phyloP scores from a whole-genome alignment of 2,113 vertebrate genomes.

The Stigmatopora argus region DNA sequence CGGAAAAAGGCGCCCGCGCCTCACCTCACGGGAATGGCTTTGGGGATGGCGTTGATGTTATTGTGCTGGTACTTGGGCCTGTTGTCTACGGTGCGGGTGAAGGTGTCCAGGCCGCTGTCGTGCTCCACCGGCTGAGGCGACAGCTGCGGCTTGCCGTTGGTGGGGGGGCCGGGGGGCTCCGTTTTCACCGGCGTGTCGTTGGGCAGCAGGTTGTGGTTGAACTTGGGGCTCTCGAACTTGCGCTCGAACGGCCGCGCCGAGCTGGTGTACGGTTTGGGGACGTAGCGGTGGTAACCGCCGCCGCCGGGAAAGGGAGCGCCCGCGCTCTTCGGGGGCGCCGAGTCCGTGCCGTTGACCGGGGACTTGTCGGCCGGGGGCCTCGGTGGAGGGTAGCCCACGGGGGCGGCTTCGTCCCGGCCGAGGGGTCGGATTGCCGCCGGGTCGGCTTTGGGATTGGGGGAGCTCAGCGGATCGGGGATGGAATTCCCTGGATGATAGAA shows the following conservation, averaged over 20 bases:
- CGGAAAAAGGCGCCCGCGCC: constrained; percentile 13
- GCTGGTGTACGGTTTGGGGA: constrained; percentile 81
- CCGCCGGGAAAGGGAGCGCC: constrained; percentile 52
- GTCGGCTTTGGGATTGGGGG: constrained; percentile 79
- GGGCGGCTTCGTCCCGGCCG: constrained; percentile 79
- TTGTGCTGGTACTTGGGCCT: constrained; percentile 93
- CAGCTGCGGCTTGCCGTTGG: constrained; percentile 73
- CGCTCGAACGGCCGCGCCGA: constrained; percentile 86
- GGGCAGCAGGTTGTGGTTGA: constrained; percentile 96
- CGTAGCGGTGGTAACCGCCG: constrained; percentile 79
- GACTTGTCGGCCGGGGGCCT: constrained; percentile 77
- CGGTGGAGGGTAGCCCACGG: constrained; percentile 60
- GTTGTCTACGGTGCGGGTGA: constrained; percentile 81
- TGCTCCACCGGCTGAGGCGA: constrained; percentile 81
- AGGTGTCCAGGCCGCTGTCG: constrained; percentile 86
- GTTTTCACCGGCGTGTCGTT: constrained; percentile 81
- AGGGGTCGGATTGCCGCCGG: constrained; percentile 74
- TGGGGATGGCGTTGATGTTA: constrained; percentile 84
- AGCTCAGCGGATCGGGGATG: constrained; percentile 73
- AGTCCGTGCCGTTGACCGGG: constrained; percentile 76
- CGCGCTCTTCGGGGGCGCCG: constrained; percentile 68
- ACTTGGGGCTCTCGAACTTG: constrained; percentile 98
- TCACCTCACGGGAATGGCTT: constrained; percentile 93
- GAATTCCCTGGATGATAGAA: constrained; percentile 75
- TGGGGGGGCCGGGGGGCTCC: constrained; percentile 74